These are phyloP conservation scores for Amorpha juglandis DNA, from an alignment of 2,888 invertebrate genomes.

Conservation along the genomic window DNA sequence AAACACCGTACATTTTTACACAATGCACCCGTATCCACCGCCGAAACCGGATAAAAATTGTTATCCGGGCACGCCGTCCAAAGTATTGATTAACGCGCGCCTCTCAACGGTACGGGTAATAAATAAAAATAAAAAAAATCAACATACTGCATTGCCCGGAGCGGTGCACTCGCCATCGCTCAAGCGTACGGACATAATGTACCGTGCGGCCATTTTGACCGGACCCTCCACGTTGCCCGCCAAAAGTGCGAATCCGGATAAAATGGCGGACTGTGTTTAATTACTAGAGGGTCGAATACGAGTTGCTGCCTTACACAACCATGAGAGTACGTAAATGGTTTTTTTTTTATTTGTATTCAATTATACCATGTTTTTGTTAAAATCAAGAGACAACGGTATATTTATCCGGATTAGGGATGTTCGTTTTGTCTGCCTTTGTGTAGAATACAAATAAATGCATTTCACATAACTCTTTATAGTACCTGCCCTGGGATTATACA, in stretches of 20 bases:
- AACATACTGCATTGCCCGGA: constrained; percentile 63
- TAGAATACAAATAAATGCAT: background rate
- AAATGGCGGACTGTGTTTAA: constrained; percentile 35
- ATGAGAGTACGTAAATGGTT: constrained; percentile 57
- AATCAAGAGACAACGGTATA: constrained; percentile 3
- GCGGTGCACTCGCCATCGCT: constrained; percentile 52
- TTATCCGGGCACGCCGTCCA: constrained; percentile 21
- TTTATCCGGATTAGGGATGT: constrained; percentile 4
- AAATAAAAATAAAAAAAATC: constrained; percentile 67
- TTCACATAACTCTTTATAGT: no score
- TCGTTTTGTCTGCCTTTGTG: no score
- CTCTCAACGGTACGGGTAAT: constrained; percentile 59
- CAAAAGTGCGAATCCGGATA: constrained; percentile 32
- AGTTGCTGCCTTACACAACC: constrained; percentile 43
- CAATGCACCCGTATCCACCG: constrained; percentile 42
- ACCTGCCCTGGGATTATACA: no score
- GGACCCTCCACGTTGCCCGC: constrained; percentile 37
- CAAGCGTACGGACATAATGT: constrained; percentile 34
- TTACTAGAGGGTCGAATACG: constrained; percentile 27
- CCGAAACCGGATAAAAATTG: constrained; percentile 29
- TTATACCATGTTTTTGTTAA: constrained; percentile 9
- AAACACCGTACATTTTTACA: constrained; percentile 15
- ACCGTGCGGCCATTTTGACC: constrained; percentile 41
- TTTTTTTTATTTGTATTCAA: constrained; percentile 40
- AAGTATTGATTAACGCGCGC: constrained; percentile 69